Evolutionary conservation across 2,113 vertebrate genomes (phyloP), one percentile per base, ranked within the genome.

Genomic region (Cebus imitator): DNA sequence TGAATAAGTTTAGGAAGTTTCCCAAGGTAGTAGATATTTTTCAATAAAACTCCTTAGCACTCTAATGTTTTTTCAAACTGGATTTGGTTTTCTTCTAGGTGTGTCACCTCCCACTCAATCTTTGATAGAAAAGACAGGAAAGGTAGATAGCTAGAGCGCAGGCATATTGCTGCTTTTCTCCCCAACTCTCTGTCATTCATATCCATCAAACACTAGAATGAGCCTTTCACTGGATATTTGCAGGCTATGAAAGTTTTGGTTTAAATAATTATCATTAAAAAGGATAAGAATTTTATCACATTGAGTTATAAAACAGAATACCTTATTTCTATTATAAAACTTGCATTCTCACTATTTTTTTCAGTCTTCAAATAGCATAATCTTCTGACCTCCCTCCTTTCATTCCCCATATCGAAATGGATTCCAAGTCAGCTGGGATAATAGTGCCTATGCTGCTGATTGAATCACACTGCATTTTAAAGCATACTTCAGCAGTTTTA

Each of bases 391-490:
- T 94, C 16, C 1, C 57, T 97, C 91, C 45, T 95, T 83, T 97
- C 20, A 66, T 20, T 76, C 0, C 0, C 73, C 30, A 58, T 14
- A 3, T 0, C 80, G 68, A 32, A 21, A 84, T 43, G 57, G 72
- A 89, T 95, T 84, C 78, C 66, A 9, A 84, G 86, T 88, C 95
- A 93, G 78, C 86, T 52, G 82, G 79, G 52, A 73, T 37, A 91
- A 88, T 5, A 91, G 10, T 8, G 2, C 5, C 2, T 1, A 55
- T 84, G 78, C 35, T 78, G 73, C 83, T 97, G 96, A 96, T 16
- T 37, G 68, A 96, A n/a, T 45, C 95, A 66, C 73, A 95, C 35
- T 73, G 40, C 66, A 58, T 30, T 94, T 95, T 82, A 97, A 95
- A 94, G 70, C 6, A n/a, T 11, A 40, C 37, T 32, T 97, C 96